Evolutionary conservation across 2,888 invertebrate species (phyloP), one percentile per base, ranked within the genome.

Genomic region (Coelinius sp.): DNA sequence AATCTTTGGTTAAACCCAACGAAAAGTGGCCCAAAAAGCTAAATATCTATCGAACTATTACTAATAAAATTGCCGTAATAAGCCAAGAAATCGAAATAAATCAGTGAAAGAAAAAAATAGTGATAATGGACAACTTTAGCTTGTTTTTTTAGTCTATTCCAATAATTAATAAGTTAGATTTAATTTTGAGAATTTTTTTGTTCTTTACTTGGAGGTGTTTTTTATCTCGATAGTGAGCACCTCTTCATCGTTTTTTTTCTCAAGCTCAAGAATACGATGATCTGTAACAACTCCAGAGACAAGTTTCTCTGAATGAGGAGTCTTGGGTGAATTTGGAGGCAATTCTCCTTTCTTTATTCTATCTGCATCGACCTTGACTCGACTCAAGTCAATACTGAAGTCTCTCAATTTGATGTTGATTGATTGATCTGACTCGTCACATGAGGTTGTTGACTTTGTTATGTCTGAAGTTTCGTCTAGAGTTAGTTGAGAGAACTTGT

Each of bases 301-400:
- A 12, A 79, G 46, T 73, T 80, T 78, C 10, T 80, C 78, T 4
- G 76, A 74, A 27, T 75, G 72, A 35, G 78, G 75, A 17, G 74
- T 80, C 53, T 79, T 81, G 20, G 80, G 79, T 41, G 69, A 31
- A 4, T 41, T 41, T 41, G 41, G 41, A 41, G n/a, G n/a, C 41
- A 2, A 12, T n/a, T 2, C n/a, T 12, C 41, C 2, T n/a, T 41
- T n/a, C 14, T 22, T 17, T 14, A n/a, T 14, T 59, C 70, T 63
- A 8, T 46, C 20, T 8, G 35, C 1, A 17, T 35, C 59, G 31
- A 35, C 8, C 1, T 22, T 27, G 6, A 35, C 35, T 20, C 20
- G 14, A 31, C 31, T 59, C 35, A 59, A 59, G 3, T 59, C 31
- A 8, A 17, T 7, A 20, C 8, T 59, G 17, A 59, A 7, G 17